Percentiles rank a stretch among this genome's conserved stretches.
These are phyloP conservation scores for Zaprionus davidi DNA, from an alignment of 1,140 invertebrate species.

Conservation along the genomic window DNA sequence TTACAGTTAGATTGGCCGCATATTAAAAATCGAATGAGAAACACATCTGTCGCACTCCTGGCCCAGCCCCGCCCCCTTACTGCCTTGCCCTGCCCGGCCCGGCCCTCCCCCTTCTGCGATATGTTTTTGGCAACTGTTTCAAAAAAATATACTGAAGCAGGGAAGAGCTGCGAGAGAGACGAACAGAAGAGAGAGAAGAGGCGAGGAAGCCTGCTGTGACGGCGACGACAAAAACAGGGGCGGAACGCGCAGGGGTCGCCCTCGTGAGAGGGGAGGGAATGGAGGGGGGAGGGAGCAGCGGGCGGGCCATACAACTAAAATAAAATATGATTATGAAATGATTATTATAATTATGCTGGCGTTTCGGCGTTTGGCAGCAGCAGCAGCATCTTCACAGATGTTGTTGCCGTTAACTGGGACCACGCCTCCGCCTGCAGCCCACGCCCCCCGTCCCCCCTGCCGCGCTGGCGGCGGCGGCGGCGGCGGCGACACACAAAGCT, in stretches of 20 bases:
- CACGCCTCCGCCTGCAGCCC: slow-evolving; percentile 51
- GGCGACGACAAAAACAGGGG: slow-evolving; percentile 20
- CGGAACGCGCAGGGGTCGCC: slow-evolving; percentile 20
- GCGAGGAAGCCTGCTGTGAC: slow-evolving; percentile 50
- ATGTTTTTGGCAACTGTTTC: slow-evolving; percentile 77
- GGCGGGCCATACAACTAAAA: slow-evolving; percentile 72
- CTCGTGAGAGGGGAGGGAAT: not conserved
- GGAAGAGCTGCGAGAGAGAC: not conserved
- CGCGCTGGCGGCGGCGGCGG: too few relatives aligned
- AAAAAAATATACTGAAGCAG: slow-evolving; percentile 37
- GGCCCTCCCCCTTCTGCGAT: slow-evolving; percentile 9
- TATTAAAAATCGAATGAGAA: slow-evolving; percentile 85
- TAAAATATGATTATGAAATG: slow-evolving; percentile 83
- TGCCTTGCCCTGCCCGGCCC: slow-evolving; percentile 9
- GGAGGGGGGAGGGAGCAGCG: slow-evolving; percentile 27
- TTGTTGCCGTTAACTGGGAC: slow-evolving; percentile 77
- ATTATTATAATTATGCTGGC: slow-evolving; percentile 82
- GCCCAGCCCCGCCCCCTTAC: slow-evolving; percentile 22
- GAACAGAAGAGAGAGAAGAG: slow-evolving; percentile 8
- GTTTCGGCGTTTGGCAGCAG: slow-evolving; percentile 37
- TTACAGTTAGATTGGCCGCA: slow-evolving; percentile 84
- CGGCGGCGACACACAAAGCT: slow-evolving; percentile 33
- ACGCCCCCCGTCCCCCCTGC: slow-evolving; percentile 8
- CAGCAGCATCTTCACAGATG: slow-evolving; percentile 80
- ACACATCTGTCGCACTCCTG: slow-evolving; percentile 80